These are phyloP conservation scores for Chloebia gouldiae DNA, from an alignment of 2,113 vertebrate genomes.

Conservation along the genomic window DNA sequence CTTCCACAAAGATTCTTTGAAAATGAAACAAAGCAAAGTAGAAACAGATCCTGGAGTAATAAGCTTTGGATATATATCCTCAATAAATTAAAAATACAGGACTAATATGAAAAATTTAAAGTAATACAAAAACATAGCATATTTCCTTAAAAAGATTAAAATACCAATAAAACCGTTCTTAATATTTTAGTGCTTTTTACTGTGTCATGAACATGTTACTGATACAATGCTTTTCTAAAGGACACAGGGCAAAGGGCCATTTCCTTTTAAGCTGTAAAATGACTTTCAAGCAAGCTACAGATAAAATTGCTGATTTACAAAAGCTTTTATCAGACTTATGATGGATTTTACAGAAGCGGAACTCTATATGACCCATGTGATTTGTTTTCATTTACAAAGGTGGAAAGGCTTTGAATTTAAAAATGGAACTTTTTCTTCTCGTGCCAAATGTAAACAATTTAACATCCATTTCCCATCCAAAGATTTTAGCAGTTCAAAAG, in stretches of 20 bases:
- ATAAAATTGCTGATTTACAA: constrained; percentile 69
- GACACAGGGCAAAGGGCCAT: not conserved
- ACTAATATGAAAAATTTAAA: not conserved
- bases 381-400: constrained; percentile 76
- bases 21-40: not conserved
- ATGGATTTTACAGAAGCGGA: constrained; percentile 70
- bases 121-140: not conserved
- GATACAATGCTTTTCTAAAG: constrained; percentile 34
- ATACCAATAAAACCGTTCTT: not conserved
- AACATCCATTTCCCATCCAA: constrained; percentile 75
- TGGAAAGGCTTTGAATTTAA: constrained; percentile 75
- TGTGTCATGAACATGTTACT: not conserved
- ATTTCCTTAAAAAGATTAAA: not conserved
- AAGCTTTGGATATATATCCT: not conserved
- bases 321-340: constrained; percentile 71
- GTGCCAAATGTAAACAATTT: constrained; percentile 79
- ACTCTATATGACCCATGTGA: constrained; percentile 65
- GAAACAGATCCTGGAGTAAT: not conserved
- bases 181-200: not conserved
- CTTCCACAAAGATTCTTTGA: not conserved
- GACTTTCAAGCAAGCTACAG: constrained; percentile 64
- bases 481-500: constrained; percentile 77
- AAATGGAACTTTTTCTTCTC: constrained; percentile 77
- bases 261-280: constrained; percentile 55
- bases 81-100: not conserved